Conservation (phyloP, 2,888 invertebrate genomes). For the Drosophila niveifrons region DNA sequence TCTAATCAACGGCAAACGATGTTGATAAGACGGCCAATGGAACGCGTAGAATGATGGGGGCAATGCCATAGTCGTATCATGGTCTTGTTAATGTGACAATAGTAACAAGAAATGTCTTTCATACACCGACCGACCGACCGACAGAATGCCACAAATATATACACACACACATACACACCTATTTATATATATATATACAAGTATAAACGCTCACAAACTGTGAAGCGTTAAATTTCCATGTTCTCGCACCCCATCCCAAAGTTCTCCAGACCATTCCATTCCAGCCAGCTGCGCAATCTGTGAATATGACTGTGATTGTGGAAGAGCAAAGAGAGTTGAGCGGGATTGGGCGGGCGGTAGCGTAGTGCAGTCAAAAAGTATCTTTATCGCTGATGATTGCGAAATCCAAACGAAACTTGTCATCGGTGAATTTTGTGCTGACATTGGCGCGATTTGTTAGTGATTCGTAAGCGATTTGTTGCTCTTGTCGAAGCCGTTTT, state of each 20-base stretch:
- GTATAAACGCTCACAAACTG: background rate
- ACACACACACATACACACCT: slow-evolving; percentile 27
- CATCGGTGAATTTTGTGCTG: slow-evolving; percentile 76
- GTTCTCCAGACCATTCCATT: slow-evolving; percentile 3
- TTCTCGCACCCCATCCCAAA: slow-evolving; percentile 41
- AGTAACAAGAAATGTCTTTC: slow-evolving; percentile 52
- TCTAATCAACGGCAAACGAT: slow-evolving; percentile 49
- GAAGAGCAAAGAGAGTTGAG: slow-evolving; percentile 1
- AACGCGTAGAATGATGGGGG: slow-evolving; percentile 27
- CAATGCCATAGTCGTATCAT: slow-evolving; percentile 44
- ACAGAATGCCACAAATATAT: slow-evolving; percentile 31
- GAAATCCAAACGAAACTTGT: slow-evolving; percentile 79
- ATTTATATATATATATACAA: background rate
- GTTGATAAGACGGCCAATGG: slow-evolving; percentile 47
- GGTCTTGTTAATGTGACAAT: slow-evolving; percentile 57
- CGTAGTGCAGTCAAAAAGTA: slow-evolving; percentile 56
- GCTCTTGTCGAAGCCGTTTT: slow-evolving; percentile 34
- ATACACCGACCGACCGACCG: slow-evolving; percentile 21
- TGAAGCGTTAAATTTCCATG: slow-evolving; percentile 69
- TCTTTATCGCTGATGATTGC: slow-evolving; percentile 76
- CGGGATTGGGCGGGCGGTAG: slow-evolving; percentile 11
- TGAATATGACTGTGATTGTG: slow-evolving; percentile 29
- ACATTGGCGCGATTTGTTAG: slow-evolving; percentile 56
- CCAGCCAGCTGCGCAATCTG: slow-evolving; percentile 19
- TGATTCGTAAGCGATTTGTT: slow-evolving; percentile 42